Evolutionary conservation across 2,113 vertebrate genomes (phyloP).

Genomic region (Atractosteus spatula): DNA sequence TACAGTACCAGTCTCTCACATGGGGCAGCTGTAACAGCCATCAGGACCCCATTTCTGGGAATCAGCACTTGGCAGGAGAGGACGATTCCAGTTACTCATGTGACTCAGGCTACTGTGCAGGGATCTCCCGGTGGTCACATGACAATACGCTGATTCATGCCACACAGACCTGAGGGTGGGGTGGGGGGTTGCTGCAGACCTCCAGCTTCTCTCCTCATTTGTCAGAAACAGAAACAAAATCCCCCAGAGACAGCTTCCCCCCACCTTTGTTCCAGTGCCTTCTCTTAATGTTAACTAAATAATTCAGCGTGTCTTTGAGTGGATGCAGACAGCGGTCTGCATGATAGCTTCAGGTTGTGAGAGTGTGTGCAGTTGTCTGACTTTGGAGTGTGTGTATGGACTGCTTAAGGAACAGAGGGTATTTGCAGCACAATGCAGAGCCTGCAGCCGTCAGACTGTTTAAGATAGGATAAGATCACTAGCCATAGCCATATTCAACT

Average conservation of each 20-base stretch:
- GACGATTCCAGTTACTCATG: conserved; percentile 56
- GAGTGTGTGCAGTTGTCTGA: no score
- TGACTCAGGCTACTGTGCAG: conserved; percentile 36
- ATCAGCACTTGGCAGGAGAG: conserved; percentile 39
- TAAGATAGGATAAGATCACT: no score
- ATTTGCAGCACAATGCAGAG: no score
- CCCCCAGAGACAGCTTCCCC: conserved; percentile 20
- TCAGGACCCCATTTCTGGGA: conserved; percentile 45
- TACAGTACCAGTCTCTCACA: no score
- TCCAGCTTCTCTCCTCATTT: conserved; percentile 20
- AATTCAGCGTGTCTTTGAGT: conserved; percentile 18
- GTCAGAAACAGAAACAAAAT: conserved; percentile 29
- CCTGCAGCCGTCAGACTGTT: no score
- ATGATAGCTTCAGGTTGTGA: neutral
- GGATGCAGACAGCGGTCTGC: conserved; percentile 12
- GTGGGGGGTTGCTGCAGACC: conserved; percentile 1
- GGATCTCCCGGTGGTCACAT: conserved; percentile 53
- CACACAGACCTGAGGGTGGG: neutral
- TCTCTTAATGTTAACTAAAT: conserved; percentile 15
- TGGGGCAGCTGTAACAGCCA: conserved; percentile 22
- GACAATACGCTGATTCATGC: conserved; percentile 35
- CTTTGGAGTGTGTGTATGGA: neutral
- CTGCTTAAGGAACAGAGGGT: neutral
- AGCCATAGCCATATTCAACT: no score
- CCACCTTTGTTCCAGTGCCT: conserved; percentile 10